These are phyloP conservation scores for Ellobius talpinus DNA, from an alignment of 2,113 vertebrate genomes.

Conservation along the genomic window DNA sequence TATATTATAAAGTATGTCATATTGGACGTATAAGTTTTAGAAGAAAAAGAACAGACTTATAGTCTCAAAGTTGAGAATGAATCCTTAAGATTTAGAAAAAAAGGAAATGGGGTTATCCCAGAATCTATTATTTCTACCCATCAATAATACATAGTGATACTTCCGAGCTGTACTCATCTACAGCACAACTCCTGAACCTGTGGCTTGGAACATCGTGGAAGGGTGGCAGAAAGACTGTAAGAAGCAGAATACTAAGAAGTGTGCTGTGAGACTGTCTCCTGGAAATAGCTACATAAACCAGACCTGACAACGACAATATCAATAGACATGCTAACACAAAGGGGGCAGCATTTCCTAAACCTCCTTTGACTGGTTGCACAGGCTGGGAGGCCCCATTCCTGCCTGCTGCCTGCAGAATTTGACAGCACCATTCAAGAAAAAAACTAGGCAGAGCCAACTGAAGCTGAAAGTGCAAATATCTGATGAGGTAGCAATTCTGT, in stretches of 20 bases:
- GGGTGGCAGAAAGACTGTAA: not conserved
- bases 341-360: not conserved
- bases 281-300: not conserved
- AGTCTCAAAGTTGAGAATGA: not conserved
- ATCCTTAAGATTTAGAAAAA: conserved; percentile 19
- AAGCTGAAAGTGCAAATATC: not conserved
- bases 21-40: conserved; percentile 8
- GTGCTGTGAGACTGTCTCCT: not conserved
- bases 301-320: too few species aligned
- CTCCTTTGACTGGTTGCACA: not conserved
- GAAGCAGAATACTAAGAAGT: not conserved
- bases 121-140: not conserved
- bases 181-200: not conserved
- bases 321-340: not conserved
- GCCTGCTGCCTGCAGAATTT: not conserved
- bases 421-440: not conserved
- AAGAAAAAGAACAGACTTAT: not conserved
- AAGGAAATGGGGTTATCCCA: not conserved
- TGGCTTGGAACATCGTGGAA: not conserved
- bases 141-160: not conserved
- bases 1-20: not conserved
- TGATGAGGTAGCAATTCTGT: not conserved
- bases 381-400: not conserved
- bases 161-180: not conserved
- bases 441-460: not conserved